A percentile compares a stretch with the other conserved stretches of the same genome.
Evolutionary conservation across 2,888 invertebrate genomes (phyloP).

Genomic region (Agrilus cyanescens): DNA sequence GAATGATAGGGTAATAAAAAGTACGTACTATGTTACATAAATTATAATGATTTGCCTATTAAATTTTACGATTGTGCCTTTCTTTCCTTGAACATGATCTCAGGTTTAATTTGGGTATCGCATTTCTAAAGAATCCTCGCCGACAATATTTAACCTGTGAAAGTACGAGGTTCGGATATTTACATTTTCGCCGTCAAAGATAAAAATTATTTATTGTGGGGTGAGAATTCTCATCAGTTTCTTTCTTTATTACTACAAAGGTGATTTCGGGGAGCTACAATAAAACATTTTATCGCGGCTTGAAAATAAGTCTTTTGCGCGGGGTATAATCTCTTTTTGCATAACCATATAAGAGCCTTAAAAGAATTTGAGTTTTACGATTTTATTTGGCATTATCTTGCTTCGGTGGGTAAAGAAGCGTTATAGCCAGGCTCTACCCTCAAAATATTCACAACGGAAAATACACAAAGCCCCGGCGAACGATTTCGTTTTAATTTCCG

Average conservation of each 20-base stretch:
- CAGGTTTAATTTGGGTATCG: too few species aligned
- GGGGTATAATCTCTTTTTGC: constrained; percentile 19
- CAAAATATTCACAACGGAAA: too few species aligned
- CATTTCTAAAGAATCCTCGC: too few species aligned
- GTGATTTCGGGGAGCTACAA: constrained; percentile 24
- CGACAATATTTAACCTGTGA: too few species aligned
- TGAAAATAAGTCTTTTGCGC: constrained; percentile 19
- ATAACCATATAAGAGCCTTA: constrained; percentile 11
- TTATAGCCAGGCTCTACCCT: too few species aligned
- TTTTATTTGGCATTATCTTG: constrained; percentile 5
- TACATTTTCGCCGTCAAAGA: constrained; percentile 24
- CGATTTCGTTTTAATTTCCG: too few species aligned
- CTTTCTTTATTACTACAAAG: constrained; percentile 26
- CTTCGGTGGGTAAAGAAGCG: not conserved
- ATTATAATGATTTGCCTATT: too few species aligned
- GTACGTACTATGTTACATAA: too few species aligned
- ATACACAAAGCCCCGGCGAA: too few species aligned
- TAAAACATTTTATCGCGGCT: constrained; percentile 25
- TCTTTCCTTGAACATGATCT: too few species aligned
- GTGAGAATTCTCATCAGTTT: constrained; percentile 21
- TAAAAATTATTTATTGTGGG: constrained; percentile 25
- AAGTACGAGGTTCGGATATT: constrained; percentile 17
- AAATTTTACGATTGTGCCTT: too few species aligned
- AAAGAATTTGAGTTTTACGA: constrained; percentile 6
- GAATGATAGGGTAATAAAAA: too few species aligned